Evolutionary conservation across 1,140 invertebrate genomes (phyloP).

Genomic region (Drepana arcuata): DNA sequence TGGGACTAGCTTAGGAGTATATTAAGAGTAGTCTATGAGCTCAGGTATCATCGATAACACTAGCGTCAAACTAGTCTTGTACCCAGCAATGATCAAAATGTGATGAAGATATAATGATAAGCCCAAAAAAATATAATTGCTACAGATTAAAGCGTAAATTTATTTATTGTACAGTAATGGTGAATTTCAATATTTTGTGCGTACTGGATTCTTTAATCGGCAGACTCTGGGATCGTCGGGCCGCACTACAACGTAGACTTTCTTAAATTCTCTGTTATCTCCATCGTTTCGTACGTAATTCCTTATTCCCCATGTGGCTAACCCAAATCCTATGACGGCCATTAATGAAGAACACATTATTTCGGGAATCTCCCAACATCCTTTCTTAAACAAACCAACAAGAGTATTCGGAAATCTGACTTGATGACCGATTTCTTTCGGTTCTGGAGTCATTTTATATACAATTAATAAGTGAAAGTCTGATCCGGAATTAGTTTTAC

Average conservation of each 20-base stretch:
- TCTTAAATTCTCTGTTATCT: slow-evolving; percentile 66
- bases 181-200: slow-evolving; percentile 29
- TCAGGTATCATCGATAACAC: no score
- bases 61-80: no score
- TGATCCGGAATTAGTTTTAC: neutral
- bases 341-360: slow-evolving; percentile 67
- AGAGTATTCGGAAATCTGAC: slow-evolving; percentile 38
- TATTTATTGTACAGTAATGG: no score
- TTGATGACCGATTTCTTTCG: slow-evolving; percentile 41
- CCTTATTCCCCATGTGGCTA: slow-evolving; percentile 31
- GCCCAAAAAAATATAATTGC: no score
- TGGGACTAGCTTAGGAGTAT: no score
- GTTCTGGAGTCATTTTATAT: slow-evolving; percentile 33
- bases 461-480: slow-evolving; percentile 2
- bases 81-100: no score
- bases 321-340: slow-evolving; percentile 59
- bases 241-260: slow-evolving; percentile 61
- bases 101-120: no score
- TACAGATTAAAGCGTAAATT: no score
- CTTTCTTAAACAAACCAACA: slow-evolving; percentile 61
- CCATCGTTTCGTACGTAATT: slow-evolving; percentile 64
- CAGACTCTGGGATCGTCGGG: slow-evolving; percentile 58
- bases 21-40: no score
- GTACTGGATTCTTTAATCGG: slow-evolving; percentile 40
- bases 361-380: slow-evolving; percentile 75